Evolutionary conservation across 2,888 invertebrate genomes (phyloP), one percentile per base, ranked within the genome.

Genomic region (Crioceris asparagi): DNA sequence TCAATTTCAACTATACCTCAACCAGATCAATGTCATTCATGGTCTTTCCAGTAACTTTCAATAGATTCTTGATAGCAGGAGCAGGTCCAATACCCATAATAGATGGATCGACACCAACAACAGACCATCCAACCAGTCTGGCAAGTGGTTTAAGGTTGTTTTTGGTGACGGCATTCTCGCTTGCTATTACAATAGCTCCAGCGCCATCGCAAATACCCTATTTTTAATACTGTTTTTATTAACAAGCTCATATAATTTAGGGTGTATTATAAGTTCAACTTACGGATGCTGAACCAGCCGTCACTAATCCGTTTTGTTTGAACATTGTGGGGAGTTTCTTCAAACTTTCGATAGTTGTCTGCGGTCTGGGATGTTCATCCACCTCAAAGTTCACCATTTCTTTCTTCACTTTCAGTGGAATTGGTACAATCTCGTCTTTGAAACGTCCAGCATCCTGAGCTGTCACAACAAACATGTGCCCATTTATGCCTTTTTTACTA

Each of bases 41-140:
- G 12, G 75, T 75, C 57, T 87, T 70, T 33, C 85, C 86, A 30
- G 87, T 74, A 38, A 74, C 72, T 59, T 84, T 82, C 12, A 94
- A 74, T 15, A 96, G 71, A 58, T 83, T 83, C 55, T 80, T 74
- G 35, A 97, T 96, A 14, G 98, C 93, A 1, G 92, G 85, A 14
- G 87, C 93, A 3, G 97, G 97, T 0, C 96, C 96, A 51, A 94
- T 83, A 36, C 96, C 97, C 97, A 98, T 98, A 54, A 98, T 92
- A 58, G 80, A 81, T 29, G 98, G 98, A 53, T 96, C 96, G 30
- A 94, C 94, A 36, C 94, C 94, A 44, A 93, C 87, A 52, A 82
- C 74, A n/a, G 87, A 79, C 69, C 90, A 98, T 26, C 84, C 92
- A 6, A 90, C 82, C 12, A 98, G 69, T 41, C 94, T 75, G 1